Evolutionary conservation across 2,888 invertebrate species (phyloP), one percentile per base, ranked within the genome.

Genomic region (Osmoderma eremita): DNA sequence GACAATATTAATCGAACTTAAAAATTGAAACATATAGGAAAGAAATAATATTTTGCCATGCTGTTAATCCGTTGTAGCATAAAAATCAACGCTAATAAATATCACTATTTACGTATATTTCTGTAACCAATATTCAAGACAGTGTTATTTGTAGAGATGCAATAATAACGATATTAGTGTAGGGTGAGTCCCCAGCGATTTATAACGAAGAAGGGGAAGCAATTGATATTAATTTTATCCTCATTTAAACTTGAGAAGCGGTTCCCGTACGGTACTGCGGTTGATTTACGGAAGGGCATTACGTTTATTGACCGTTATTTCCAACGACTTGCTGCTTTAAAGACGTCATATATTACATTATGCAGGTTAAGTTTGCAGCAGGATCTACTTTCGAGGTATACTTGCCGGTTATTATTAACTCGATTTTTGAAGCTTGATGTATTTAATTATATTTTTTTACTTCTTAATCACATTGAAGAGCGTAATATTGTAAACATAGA

Each of bases 161-260:
- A 56, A 41, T 39, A 56, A 41, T 56, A 41, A 41, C 41, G 20
- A 41, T 56, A 56, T 41, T 56, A 22, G 20, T 12, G 20, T 56
- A 56, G 56, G 56, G 56, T 41, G 39, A 56, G 13, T 42, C 56
- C 30, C 41, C 20, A 20, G 10, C 53, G 53, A 53, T 38, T 53
- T 53, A 38, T 41, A n/a, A 56, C 13, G 5, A 6, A 18, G 54
- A 56, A 56, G 56, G 56, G 56, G 22, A 56, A 56, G 56, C 56
- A 39, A 56, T 56, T 41, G 56, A 41, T 56, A 56, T 56, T 56
- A 56, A 56, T 56, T 56, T 56, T 56, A 56, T 56, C 41, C 56
- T 56, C 41, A 41, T 56, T 56, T 56, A 56, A 56, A 56, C 39
- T 20, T 56, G 12, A 56, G 56, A 22, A 56, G 41, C 20, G n/a